Percentiles rank a stretch among this genome's conserved stretches.
These are phyloP conservation scores for Tiphia femorata DNA, from an alignment of 2,888 invertebrate genomes.

Conservation along the genomic window DNA sequence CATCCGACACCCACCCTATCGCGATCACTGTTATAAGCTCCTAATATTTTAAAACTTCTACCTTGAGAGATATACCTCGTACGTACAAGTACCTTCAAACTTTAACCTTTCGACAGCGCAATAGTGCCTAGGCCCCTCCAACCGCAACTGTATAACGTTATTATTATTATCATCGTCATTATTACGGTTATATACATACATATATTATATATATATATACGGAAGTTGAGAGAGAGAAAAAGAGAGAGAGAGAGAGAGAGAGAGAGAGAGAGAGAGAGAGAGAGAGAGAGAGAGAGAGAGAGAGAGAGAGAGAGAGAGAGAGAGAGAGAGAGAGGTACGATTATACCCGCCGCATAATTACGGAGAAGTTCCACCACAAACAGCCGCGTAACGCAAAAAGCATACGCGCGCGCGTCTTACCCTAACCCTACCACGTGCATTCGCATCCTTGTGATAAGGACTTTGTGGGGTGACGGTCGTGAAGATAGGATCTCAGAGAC, in stretches of 20 bases:
- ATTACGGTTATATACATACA: too few species aligned
- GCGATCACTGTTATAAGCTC: slow-evolving; percentile 24
- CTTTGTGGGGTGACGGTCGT: too few species aligned
- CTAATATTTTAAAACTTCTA: slow-evolving; percentile 49
- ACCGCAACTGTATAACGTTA: slow-evolving; percentile 28
- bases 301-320: not conserved
- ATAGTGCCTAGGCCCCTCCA: slow-evolving; percentile 63
- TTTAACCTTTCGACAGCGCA: slow-evolving; percentile 63
- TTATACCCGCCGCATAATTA: too few species aligned
- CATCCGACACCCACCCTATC: not conserved
- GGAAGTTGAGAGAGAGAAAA: not conserved
- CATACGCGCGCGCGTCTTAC: too few species aligned
- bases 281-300: slow-evolving; percentile 15
- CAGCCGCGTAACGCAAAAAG: too few species aligned
- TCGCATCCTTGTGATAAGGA: too few species aligned
- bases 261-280: not conserved
- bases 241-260: not conserved
- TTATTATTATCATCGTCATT: too few species aligned
- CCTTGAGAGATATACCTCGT: slow-evolving; percentile 66
- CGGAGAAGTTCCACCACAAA: too few species aligned
- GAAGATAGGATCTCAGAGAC: too few species aligned
- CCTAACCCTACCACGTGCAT: too few species aligned
- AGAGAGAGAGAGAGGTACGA: too few species aligned
- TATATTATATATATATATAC: too few species aligned
- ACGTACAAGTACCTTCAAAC: slow-evolving; percentile 67